These are phyloP conservation scores for Galaxea fascicularis DNA, from an alignment of 92 coral and sea anemone genomes.

Conservation along the genomic window DNA sequence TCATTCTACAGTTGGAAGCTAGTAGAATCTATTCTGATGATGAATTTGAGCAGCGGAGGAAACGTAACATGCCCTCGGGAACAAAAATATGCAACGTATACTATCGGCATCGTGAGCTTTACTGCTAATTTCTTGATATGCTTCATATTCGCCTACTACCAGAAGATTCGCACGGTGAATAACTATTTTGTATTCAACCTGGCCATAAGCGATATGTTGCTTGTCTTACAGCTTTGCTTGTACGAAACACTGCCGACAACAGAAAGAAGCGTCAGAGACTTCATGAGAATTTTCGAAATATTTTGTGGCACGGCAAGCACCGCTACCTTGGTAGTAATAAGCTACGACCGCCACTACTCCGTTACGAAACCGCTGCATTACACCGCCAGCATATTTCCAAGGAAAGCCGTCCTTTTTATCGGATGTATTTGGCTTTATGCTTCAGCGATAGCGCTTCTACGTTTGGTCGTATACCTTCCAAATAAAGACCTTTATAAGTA, in stretches of 20 bases:
- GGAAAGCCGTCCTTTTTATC: constrained; percentile 72
- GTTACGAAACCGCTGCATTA: constrained; percentile 92
- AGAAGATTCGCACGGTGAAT: constrained; percentile 81
- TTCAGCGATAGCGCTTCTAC: constrained; percentile 45
- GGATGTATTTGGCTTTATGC: constrained; percentile 79
- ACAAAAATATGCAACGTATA: not conserved
- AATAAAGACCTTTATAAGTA: constrained; percentile 11
- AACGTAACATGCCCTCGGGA: not conserved
- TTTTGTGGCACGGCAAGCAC: constrained; percentile 78
- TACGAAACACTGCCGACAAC: not conserved
- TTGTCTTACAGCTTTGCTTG: constrained; percentile 50
- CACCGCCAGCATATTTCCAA: constrained; percentile 77
- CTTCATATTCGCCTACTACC: constrained; percentile 66
- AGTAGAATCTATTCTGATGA: constrained; percentile 1
- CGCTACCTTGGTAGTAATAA: constrained; percentile 77
- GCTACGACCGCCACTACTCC: constrained; percentile 90
- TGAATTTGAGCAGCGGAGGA: not conserved
- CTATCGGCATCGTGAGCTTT: constrained; percentile 63
- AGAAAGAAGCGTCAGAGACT: not conserved
- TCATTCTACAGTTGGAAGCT: not conserved
- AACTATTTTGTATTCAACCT: constrained; percentile 92
- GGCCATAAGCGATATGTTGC: constrained; percentile 77
- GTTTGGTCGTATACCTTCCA: constrained; percentile 12
- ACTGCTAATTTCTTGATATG: constrained; percentile 78
- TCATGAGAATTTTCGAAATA: constrained; percentile 28